Base-by-base conservation (phyloP, 2,797 vertebrate species). In the Dicrostonyx torquatus region DNA sequence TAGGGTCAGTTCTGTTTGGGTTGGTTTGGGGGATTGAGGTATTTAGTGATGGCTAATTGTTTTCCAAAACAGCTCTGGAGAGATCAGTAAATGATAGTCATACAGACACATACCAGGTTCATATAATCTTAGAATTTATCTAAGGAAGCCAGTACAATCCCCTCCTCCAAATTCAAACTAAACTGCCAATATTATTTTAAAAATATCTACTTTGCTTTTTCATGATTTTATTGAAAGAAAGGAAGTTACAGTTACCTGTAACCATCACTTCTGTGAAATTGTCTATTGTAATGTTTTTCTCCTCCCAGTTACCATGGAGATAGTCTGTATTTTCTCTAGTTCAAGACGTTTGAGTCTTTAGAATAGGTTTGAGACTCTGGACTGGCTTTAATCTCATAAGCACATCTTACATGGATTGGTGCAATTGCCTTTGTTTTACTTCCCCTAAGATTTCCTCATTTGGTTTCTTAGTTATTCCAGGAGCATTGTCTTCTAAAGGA, bases 191-290 rank as follows among this genome's bases (percentile, higher is more conserved):
- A 73, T 89, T 37, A 60, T 55, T 58, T 53, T 48, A 31, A 64
- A 11, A 68, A 68, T 55, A 89, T 72, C n/a, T 72, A 31, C 73
- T 92, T 22, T 76, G 26, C 26, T 96, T 96, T 96, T 90, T 89
- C 26, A n/a, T 89, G 87, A 95, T 94, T 94, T 82, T 92, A 72
- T 68, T 89, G 62, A 94, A 78, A 26, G 68, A 86, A 87, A 96
- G 48, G 53, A 89, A 89, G 89, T 76, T 84, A 53, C 37, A 82
- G 26, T 88, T 94, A 89, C 76, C 14, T 95, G 13, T 83, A 85
- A 29, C 22, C 0, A 29, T 87, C 87, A 58, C 40, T 82, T 89
- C 80, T 72, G 76, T 43, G 62, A 87, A 45, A 83, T 93, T 15
- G 40, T 77, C 26, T 79, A 37, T 87, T 24, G 83, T 40, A 84